Base-by-base conservation (phyloP, 2,888 invertebrate genomes). In the Volucella zonaria region DNA sequence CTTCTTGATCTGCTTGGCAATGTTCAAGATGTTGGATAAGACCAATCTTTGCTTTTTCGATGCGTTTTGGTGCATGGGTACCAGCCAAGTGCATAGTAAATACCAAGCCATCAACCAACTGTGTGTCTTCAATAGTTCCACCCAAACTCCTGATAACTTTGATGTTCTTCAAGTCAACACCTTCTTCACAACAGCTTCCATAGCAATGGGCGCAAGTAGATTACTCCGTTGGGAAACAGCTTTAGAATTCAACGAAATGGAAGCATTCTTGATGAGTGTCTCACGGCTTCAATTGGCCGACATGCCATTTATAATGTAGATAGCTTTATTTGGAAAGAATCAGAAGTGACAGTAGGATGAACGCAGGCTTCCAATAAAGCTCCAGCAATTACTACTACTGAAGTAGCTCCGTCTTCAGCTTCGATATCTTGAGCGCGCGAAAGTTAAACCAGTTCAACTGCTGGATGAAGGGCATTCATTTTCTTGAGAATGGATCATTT, bases 401-500 rank as follows among this genome's bases (percentile, higher is more conserved):
- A 97, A 10, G 99, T 99, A 23, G 99, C 99, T 78, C 99, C 18
- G 18, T 18, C 18, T 1, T 18, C 18, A 18, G 18, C 18, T 18
- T 18, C 18, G 18, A 18, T 18, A 92, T 99, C 99, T 93, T 99
- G 99, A 15, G 99, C 99, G 89, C 98, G 96, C 1, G 99, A 99
- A 87, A 99, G 93, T 92, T 99, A 99, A 4, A 99, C 99, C 90
- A 99, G 93, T 94, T 99, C 99, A 18, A 99, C 99, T 87, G 99
- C 98, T 62, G 99, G 99, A 92, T 99, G 99, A 86, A 97, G 94
- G 1, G 99, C 99, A 92, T 97, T 97, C 95, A 99, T 99, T 93
- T 99, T 97, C 92, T 99, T 99, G 80, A 99, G 93, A 92, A 99
- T 99, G 45, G 99, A 99, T 99, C 99, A 99, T 99, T 94, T 99